Conservation (phyloP, 1,140 invertebrate genomes). For the Pogonomyrmex barbatus region DNA sequence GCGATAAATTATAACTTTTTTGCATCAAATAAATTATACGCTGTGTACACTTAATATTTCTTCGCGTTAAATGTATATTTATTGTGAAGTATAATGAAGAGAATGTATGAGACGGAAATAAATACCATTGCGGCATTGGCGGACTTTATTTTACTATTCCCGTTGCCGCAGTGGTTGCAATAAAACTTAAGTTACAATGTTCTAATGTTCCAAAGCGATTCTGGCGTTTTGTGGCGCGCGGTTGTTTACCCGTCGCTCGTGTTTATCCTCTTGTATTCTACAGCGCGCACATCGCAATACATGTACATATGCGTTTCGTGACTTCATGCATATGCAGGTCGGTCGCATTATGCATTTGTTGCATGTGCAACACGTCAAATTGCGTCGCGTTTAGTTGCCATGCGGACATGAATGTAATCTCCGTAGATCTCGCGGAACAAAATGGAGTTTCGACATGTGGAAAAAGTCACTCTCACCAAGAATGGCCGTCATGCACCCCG, state of each 20-base stretch:
- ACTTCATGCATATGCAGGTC: constrained; percentile 64
- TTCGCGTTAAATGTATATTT: not conserved
- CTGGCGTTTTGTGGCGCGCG: constrained; percentile 30
- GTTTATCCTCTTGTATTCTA: constrained; percentile 53
- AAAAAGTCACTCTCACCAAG: constrained; percentile 3
- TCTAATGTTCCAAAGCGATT: constrained; percentile 33
- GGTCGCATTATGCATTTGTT: constrained; percentile 74
- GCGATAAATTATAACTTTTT: not conserved
- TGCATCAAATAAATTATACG: not conserved
- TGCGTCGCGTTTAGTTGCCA: constrained; percentile 48
- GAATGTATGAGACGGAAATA: not conserved
- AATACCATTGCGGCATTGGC: not conserved
- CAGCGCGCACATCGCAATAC: constrained; percentile 18
- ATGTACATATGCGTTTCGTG: constrained; percentile 31
- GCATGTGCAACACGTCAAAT: constrained; percentile 67
- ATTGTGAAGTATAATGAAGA: not conserved
- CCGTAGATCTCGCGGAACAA: constrained; percentile 21
- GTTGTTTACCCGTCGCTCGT: constrained; percentile 36
- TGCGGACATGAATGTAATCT: constrained; percentile 32
- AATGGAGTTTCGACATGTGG: constrained; percentile 25
- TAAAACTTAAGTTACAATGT: constrained; percentile 45
- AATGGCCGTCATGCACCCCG: not conserved
- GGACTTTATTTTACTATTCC: constrained; percentile 19
- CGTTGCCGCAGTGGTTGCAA: not conserved
- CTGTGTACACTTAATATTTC: not conserved